Conservation (phyloP, 1,140 invertebrate species). For the Hyphantria cunea region DNA sequence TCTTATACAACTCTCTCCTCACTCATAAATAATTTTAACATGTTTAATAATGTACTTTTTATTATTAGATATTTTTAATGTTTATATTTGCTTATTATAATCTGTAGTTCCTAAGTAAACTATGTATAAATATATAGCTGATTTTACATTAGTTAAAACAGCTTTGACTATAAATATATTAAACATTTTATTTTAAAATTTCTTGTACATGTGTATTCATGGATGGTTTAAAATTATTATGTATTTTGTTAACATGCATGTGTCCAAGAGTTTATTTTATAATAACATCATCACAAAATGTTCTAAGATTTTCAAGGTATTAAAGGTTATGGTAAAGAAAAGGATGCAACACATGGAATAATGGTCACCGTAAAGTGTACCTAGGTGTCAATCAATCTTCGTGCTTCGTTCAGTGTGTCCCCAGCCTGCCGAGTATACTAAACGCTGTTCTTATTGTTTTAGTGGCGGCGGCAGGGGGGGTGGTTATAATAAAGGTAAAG, state of each 20-base stretch:
- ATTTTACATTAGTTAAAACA: no score
- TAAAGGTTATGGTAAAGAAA: constrained; percentile 68
- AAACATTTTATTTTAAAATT: no score
- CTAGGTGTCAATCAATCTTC: constrained; percentile 82
- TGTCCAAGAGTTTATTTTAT: constrained; percentile 50
- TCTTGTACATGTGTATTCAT: no score
- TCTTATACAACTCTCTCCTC: no score
- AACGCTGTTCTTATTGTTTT: constrained; percentile 90
- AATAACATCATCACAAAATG: constrained; percentile 48
- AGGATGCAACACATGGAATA: constrained; percentile 77
- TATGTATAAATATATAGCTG: no score
- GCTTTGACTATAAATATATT: no score
- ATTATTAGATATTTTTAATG: no score
- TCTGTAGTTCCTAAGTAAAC: no score
- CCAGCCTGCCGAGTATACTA: constrained; percentile 85
- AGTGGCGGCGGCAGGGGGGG: constrained; percentile 92
- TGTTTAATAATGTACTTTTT: no score
- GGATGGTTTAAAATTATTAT: background rate
- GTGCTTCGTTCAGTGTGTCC: constrained; percentile 84
- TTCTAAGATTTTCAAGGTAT: constrained; percentile 78
- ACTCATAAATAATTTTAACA: no score
- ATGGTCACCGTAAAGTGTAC: constrained; percentile 83
- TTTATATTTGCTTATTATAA: no score
- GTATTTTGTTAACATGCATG: constrained; percentile 36
- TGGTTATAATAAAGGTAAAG: constrained; percentile 95